Evolutionary conservation across 2,797 vertebrate genomes (phyloP), one percentile per base, ranked within the genome.

Genomic region (Macropus fuliginosus): DNA sequence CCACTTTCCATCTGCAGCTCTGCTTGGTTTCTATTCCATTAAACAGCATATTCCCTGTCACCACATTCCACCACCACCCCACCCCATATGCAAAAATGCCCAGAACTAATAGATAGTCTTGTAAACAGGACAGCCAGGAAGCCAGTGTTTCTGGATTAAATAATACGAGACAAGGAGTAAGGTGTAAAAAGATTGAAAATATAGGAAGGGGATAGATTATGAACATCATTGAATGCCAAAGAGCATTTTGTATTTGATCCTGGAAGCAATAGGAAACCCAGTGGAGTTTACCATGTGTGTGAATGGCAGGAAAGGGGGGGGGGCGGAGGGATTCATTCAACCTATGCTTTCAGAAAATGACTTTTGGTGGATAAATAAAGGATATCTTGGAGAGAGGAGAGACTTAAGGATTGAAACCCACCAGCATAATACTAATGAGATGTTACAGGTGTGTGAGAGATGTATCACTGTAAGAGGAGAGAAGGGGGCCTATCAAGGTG

Each of bases 301-400:
- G 62, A 16, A 13, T 16, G 34, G 5, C 50, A 52, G 50, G 50
- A 1, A 52, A 13, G 10, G 1, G 57, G 57, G 5, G 14, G 4
- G 14, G 1, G 34, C 0, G 0, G 4, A 34, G n/a, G 14, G 2
- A 0, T 31, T 62, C 12, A 62, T 34, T 8, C 31, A 62, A n/a
- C 5, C 5, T n/a, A 18, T 18, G 34, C 14, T 66, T 66, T 66
- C 62, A 66, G 34, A 66, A 66, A n/a, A 66, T 66, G 5, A 18
- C 34, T 18, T 66, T n/a, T 13, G 1, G 1, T 62, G 31, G 29
- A 62, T 62, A 31, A 62, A 59, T 59, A 9, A 34, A 66, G 62
- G 34, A 66, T 66, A 13, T 14, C 4, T n/a, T n/a, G 1, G 34
- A 34, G 62, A 34, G 2, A 3, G 16, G 1, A 66, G 62, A 66